These are phyloP conservation scores for Maniola hyperantus DNA, from an alignment of 2,888 invertebrate species.

Conservation along the genomic window DNA sequence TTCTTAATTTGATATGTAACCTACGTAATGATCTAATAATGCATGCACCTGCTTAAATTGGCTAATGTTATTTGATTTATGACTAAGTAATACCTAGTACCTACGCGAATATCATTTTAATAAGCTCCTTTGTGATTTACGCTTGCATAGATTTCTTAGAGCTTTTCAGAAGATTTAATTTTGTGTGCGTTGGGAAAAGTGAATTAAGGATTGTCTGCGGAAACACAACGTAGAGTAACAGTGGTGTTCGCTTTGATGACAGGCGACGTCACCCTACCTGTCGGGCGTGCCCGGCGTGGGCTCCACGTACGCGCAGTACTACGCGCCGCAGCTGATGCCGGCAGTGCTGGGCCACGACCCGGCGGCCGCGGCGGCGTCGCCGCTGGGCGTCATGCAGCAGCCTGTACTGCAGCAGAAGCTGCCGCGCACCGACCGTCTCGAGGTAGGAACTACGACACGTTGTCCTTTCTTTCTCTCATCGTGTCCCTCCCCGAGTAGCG, in stretches of 20 bases:
- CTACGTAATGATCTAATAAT: conserved; percentile 57
- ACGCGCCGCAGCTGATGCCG: conserved; percentile 94
- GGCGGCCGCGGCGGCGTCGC: conserved; percentile 88
- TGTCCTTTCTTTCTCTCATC: conserved; percentile 51
- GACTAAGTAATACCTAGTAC: conserved; percentile 40
- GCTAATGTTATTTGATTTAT: conserved; percentile 42
- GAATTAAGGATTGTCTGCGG: neutral
- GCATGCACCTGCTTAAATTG: conserved; percentile 71
- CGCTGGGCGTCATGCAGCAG: conserved; percentile 93
- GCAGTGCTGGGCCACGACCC: conserved; percentile 95
- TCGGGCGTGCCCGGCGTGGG: conserved; percentile 94
- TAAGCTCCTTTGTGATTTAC: conserved; percentile 36
- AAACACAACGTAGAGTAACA: neutral
- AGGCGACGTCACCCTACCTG: conserved; percentile 96
- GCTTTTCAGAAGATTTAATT: conserved; percentile 18
- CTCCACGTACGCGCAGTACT: conserved; percentile 95
- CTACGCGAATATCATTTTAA: conserved; percentile 38
- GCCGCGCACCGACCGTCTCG: conserved; percentile 97
- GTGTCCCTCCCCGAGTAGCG: conserved; percentile 58
- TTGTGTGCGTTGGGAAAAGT: neutral
- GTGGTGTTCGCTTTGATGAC: conserved; percentile 48
- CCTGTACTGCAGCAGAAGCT: conserved; percentile 95
- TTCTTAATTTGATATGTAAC: conserved; percentile 54
- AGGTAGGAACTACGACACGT: conserved; percentile 86
- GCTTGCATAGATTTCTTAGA: conserved; percentile 25